Conservation (phyloP, 53 echinoderm and acorn worm genomes). For the Astropecten irregularis region DNA sequence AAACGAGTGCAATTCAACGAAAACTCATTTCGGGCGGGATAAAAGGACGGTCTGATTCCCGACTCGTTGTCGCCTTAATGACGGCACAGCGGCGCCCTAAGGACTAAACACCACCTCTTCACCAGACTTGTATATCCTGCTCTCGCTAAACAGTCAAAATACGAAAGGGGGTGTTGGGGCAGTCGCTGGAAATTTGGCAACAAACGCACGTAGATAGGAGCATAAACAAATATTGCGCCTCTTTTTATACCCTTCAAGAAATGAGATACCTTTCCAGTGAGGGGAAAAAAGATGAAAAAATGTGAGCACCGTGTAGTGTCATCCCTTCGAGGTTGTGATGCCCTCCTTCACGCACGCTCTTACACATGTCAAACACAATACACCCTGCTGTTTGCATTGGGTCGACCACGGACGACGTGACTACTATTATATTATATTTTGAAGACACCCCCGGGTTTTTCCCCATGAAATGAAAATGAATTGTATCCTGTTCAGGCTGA, state of each 20-base stretch:
- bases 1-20: background rate
- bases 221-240: conserved; percentile 15
- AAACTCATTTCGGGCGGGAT: background rate
- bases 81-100: conserved; percentile 3
- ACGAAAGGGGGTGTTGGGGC: too few relatives aligned
- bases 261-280: background rate
- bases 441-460: background rate
- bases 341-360: background rate
- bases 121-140: too few relatives aligned
- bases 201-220: conserved; percentile 29
- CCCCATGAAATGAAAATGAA: conserved; percentile 4
- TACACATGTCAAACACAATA: conserved; percentile 15
- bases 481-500: background rate
- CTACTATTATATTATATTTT: background rate
- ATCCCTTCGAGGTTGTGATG: background rate
- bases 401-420: too few relatives aligned
- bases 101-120: too few relatives aligned
- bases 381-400: background rate
- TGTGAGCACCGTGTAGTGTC: background rate
- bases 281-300: too few relatives aligned
- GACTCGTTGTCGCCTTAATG: background rate
- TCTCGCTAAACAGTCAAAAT: too few relatives aligned
- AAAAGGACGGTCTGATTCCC: background rate
- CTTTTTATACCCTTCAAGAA: background rate
- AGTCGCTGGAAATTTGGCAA: conserved; percentile 11